Percentiles rank a stretch among this genome's conserved stretches.
phyloP scores from a whole-genome alignment of 2,113 vertebrate species.

The Lipophrys pholis region DNA sequence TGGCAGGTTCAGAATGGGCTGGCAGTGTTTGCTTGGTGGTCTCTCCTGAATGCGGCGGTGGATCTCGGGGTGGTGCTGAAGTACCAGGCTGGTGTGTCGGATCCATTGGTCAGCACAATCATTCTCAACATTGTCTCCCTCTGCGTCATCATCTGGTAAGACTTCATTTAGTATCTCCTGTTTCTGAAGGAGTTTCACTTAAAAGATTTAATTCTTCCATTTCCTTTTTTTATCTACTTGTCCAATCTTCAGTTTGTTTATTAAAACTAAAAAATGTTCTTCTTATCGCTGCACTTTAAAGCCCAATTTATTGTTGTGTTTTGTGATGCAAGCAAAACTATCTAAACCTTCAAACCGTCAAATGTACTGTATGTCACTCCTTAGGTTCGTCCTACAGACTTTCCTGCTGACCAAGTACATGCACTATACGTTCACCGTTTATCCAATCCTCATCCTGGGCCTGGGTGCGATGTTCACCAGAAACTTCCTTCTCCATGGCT shows the following conservation, averaged over 20 bases:
- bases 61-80: constrained; percentile 63
- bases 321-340: not conserved
- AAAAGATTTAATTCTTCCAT: too few relatives aligned
- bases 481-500: constrained; percentile 40
- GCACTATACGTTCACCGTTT: constrained; percentile 69
- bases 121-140: constrained; percentile 61
- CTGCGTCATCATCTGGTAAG: constrained; percentile 60
- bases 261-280: too few relatives aligned
- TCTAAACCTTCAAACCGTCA: constrained; percentile 28
- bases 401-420: constrained; percentile 60
- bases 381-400: constrained; percentile 73
- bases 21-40: constrained; percentile 73
- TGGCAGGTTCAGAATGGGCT: constrained; percentile 77
- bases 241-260: too few relatives aligned
- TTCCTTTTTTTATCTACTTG: too few relatives aligned
- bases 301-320: not conserved
- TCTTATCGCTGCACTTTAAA: too few relatives aligned
- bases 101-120: constrained; percentile 60
- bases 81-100: constrained; percentile 45
- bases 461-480: constrained; percentile 72
- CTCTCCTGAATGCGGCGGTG: constrained; percentile 56
- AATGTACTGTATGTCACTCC: not conserved
- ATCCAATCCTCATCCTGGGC: constrained; percentile 69
- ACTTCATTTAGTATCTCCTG: too few relatives aligned
- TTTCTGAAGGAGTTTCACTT: too few relatives aligned